Percentiles rank a stretch among this genome's conserved stretches.
Evolutionary conservation across 2,113 vertebrate species (phyloP).

Genomic region (Ptilonorhynchus violaceus): DNA sequence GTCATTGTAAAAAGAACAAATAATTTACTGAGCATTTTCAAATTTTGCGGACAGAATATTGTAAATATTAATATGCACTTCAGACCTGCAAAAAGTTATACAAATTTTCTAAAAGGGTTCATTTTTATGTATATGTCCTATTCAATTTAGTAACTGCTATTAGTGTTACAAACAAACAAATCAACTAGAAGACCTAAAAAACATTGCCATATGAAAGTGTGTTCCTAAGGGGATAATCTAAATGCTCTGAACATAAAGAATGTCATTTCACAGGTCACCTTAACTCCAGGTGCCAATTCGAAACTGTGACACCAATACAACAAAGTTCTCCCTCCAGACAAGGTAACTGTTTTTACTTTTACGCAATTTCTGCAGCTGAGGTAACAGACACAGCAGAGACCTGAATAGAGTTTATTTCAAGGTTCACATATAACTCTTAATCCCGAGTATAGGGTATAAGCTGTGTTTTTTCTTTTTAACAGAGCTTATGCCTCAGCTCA

Average conservation of each 20-base stretch:
- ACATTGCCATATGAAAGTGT: background rate
- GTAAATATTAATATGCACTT: background rate
- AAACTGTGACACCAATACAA: background rate
- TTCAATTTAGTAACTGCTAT: background rate
- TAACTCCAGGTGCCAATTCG: background rate
- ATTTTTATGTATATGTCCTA: background rate
- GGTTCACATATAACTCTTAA: background rate
- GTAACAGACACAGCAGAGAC: background rate
- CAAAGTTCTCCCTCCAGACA: background rate
- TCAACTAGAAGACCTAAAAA: background rate
- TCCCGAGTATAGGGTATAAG: background rate
- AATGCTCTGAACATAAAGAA: background rate
- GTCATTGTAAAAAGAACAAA: background rate
- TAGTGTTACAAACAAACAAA: background rate
- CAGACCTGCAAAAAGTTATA: background rate
- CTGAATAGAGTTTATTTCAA: background rate
- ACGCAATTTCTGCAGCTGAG: background rate
- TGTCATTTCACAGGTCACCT: background rate
- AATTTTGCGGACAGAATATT: background rate
- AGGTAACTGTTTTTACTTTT: background rate
- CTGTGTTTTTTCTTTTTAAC: background rate
- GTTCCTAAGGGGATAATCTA: background rate
- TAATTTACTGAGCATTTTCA: background rate
- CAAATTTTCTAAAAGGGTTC: background rate
- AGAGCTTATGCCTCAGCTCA: background rate